Conservation (phyloP, 1,140 invertebrate genomes). For the Zaprionus kolodkinae region DNA sequence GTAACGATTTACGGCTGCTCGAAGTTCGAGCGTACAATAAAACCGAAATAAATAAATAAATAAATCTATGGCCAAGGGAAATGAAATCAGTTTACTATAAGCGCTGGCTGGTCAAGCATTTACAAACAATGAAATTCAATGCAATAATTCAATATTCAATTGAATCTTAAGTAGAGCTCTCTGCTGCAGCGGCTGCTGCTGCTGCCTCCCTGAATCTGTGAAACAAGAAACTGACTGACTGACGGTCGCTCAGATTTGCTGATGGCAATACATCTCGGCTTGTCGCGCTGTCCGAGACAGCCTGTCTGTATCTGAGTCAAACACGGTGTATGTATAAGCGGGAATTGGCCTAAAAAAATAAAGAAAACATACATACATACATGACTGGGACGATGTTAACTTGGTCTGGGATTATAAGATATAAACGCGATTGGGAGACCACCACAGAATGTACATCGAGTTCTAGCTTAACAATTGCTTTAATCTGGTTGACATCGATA, state of each 20-base stretch:
- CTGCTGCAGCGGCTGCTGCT: slow-evolving; percentile 2
- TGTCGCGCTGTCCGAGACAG: slow-evolving; percentile 52
- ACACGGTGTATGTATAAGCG: slow-evolving; percentile 38
- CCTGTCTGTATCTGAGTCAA: slow-evolving; percentile 34
- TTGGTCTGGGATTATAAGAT: slow-evolving; percentile 7
- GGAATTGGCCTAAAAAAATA: slow-evolving; percentile 69
- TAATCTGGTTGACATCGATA: slow-evolving; percentile 58
- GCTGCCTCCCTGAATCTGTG: slow-evolving; percentile 35
- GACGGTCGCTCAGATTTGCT: slow-evolving; percentile 42
- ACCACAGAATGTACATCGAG: not conserved
- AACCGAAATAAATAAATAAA: slow-evolving; percentile 79
- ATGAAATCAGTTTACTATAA: slow-evolving; percentile 80
- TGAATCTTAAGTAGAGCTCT: slow-evolving; percentile 78
- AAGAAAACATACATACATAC: slow-evolving; percentile 5
- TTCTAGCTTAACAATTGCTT: slow-evolving; percentile 23
- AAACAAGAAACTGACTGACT: slow-evolving; percentile 52
- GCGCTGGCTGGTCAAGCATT: slow-evolving; percentile 66
- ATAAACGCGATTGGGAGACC: not conserved
- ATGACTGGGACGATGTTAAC: not conserved
- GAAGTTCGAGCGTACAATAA: slow-evolving; percentile 70
- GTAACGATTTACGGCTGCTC: slow-evolving; percentile 68
- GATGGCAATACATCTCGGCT: slow-evolving; percentile 75
- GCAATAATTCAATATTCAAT: slow-evolving; percentile 84
- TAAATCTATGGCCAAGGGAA: slow-evolving; percentile 72
- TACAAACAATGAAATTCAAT: slow-evolving; percentile 84